These are phyloP conservation scores for Drosophila macrospina DNA, from an alignment of 2,888 invertebrate species.

Conservation along the genomic window DNA sequence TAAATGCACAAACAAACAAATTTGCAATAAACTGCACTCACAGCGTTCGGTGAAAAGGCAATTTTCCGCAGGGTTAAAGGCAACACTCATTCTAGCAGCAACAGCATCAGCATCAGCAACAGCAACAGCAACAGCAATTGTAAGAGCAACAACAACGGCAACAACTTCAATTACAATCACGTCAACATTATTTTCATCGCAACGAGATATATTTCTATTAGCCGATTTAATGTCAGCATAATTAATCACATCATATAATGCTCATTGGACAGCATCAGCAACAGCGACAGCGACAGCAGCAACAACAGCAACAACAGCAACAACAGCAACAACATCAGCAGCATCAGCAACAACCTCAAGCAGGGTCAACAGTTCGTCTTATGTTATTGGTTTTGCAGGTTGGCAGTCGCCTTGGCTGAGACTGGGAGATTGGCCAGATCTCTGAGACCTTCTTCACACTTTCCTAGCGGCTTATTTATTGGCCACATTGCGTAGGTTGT, in stretches of 20 bases:
- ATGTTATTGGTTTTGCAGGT: conserved; percentile 53
- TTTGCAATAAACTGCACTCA: conserved; percentile 75
- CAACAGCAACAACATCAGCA: conserved; percentile 31
- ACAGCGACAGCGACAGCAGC: conserved; percentile 19
- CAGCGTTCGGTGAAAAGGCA: conserved; percentile 71
- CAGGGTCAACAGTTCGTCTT: conserved; percentile 71
- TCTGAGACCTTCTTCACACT: conserved; percentile 77
- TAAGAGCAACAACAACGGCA: conserved; percentile 45
- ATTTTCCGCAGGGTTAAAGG: conserved; percentile 73
- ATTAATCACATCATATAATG: conserved; percentile 76
- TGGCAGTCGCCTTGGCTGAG: conserved; percentile 1
- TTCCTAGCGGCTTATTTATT: conserved; percentile 66
- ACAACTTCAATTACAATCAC: conserved; percentile 80
- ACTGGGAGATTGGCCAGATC: conserved; percentile 43
- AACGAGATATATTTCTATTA: conserved; percentile 82
- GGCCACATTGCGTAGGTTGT: conserved; percentile 76
- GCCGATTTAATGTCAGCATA: conserved; percentile 80
- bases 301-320: conserved; percentile 28
- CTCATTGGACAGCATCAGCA: conserved; percentile 44
- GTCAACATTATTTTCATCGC: conserved; percentile 79
- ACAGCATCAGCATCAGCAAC: conserved; percentile 25
- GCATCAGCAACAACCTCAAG: conserved; percentile 22
- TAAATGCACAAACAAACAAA: conserved; percentile 68
- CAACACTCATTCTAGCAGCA: conserved; percentile 50
- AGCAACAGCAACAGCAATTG: too few relatives aligned